phyloP scores from a whole-genome alignment of 1,140 invertebrate species.

The Ostrea edulis region DNA sequence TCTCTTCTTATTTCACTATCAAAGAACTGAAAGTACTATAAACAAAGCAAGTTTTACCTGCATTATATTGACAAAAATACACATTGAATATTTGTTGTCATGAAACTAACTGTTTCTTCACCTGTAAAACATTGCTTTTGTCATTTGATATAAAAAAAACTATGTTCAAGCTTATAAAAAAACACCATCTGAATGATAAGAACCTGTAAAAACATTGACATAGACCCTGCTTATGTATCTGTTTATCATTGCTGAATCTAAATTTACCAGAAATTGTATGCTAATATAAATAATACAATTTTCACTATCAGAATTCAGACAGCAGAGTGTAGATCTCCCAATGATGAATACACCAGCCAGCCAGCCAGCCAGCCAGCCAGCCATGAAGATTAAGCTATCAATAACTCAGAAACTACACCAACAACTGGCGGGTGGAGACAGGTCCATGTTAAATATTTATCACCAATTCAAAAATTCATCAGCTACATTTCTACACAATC shows the following conservation, averaged over 20 bases:
- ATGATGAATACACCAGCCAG: not conserved
- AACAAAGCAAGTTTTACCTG: not conserved
- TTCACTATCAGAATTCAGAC: not conserved
- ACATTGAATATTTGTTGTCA: not conserved
- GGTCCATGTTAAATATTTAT: slow-evolving; percentile 14
- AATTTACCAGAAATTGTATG: not conserved
- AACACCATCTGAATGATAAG: too few relatives aligned
- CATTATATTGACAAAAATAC: not conserved
- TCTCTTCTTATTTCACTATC: not conserved
- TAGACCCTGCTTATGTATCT: too few relatives aligned
- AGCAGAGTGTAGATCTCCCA: not conserved
- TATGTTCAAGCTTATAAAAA: too few relatives aligned
- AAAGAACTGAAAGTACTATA: not conserved
- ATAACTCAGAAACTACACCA: not conserved
- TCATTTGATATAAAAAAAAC: too few relatives aligned
- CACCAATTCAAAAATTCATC: not conserved
- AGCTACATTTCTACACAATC: not conserved
- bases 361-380: not conserved
- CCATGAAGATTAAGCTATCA: not conserved
- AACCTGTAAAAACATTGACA: too few relatives aligned
- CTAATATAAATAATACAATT: not conserved
- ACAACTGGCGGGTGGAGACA: not conserved
- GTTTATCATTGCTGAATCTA: not conserved
- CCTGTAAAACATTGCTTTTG: too few relatives aligned
- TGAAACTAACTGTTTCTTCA: too few relatives aligned